Evolutionary conservation across 2,113 vertebrate genomes (phyloP), one percentile per base, ranked within the genome.

Genomic region (Dolichotis patagonum): DNA sequence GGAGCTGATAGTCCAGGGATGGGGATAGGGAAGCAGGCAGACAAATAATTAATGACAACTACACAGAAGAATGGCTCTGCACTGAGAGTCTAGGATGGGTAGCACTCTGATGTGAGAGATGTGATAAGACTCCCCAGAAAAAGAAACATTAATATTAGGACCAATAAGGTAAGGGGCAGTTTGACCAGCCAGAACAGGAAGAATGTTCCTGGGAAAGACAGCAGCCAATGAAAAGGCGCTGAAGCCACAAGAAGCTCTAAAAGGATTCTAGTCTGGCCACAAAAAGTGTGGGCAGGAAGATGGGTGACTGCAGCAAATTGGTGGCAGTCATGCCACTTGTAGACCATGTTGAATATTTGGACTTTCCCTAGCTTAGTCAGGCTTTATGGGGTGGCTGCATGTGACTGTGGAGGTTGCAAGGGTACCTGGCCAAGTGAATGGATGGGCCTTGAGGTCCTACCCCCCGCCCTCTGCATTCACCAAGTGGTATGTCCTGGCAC

Each of bases 261-360:
- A 30, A 62, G 78, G 43, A 54, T 30, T 28, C 58, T 88, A 56
- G 0, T 14, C 1, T 17, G 52, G 43, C n/a, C 32, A 3, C 62
- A 38, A 24, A 22, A 19, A 0, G 2, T 20, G 16, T 1, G 0
- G 46, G 9, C 30, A 8, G 22, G 1, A 30, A n/a, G 19, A 32
- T 19, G 0, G 11, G 6, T 26, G 6, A 9, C 13, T 30, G 41
- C 46, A 60, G 28, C 77, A 63, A 73, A 4, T 28, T 41, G 24
- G 22, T 0, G 5, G 56, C 5, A 1, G 2, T 71, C 24, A 46
- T 8, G 4, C 71, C 26, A 19, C 35, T 26, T 30, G 77, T 6
- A 77, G 14, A 54, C 22, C 28, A 1, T 0, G 1, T 24, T 24
- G 14, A 32, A 24, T 10, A 49, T 46, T 3, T 58, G 52, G 24